These are phyloP conservation scores for Deilephila elpenor DNA, from an alignment of 2,888 invertebrate species.

Conservation along the genomic window DNA sequence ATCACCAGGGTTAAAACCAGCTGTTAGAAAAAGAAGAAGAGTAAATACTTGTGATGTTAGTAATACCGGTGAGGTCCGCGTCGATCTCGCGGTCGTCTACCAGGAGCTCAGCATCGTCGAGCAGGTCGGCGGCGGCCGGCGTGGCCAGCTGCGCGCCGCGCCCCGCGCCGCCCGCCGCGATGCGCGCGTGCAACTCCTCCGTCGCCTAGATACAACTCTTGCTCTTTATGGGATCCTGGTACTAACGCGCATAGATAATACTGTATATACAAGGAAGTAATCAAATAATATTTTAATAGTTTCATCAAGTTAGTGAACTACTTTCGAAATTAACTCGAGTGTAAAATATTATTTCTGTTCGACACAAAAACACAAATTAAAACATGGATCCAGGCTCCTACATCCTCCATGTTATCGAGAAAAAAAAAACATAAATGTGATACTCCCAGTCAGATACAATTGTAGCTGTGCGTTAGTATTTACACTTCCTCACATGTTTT, in stretches of 20 bases:
- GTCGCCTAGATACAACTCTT: slow-evolving; percentile 86
- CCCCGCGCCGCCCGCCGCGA: slow-evolving; percentile 85
- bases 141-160: slow-evolving; percentile 87
- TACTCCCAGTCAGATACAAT: too few relatives aligned
- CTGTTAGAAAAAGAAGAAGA: not conserved
- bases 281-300: too few relatives aligned
- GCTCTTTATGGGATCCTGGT: not conserved
- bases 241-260: not conserved
- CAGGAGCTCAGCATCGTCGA: slow-evolving; percentile 97
- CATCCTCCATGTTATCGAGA: too few relatives aligned
- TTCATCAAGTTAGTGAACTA: too few relatives aligned
- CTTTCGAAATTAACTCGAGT: too few relatives aligned
- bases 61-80: slow-evolving; percentile 90
- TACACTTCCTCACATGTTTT: too few relatives aligned
- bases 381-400: too few relatives aligned
- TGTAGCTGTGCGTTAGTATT: too few relatives aligned
- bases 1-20: not conserved
- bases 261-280: not conserved
- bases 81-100: slow-evolving; percentile 96
- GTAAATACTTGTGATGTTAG: slow-evolving; percentile 1
- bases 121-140: slow-evolving; percentile 92
- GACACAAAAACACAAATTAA: too few relatives aligned
- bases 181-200: slow-evolving; percentile 96
- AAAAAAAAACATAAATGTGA: too few relatives aligned
- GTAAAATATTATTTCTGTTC: too few relatives aligned